These are phyloP conservation scores for Hirtodrosophila trivittata DNA, from an alignment of 2,888 invertebrate species.

Conservation along the genomic window DNA sequence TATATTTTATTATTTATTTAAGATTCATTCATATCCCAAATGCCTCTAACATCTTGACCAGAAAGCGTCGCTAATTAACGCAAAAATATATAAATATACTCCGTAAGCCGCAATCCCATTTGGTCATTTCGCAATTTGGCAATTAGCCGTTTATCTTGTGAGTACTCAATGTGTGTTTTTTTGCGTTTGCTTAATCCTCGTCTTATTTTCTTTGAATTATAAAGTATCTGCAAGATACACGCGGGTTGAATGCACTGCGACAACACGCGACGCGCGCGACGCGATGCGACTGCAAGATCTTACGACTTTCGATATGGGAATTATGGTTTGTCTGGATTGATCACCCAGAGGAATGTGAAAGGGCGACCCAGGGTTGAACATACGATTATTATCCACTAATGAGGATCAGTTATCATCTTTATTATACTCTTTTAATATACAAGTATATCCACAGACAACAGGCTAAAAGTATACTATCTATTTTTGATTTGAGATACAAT, in stretches of 20 bases:
- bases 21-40: conserved; percentile 25
- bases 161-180: background rate
- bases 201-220: conserved; percentile 13
- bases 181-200: conserved; percentile 25
- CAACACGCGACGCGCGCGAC: conserved; percentile 3
- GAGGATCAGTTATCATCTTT: background rate
- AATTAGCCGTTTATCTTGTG: conserved; percentile 26
- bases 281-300: conserved; percentile 6
- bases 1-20: conserved; percentile 12
- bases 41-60: conserved; percentile 29
- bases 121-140: conserved; percentile 21
- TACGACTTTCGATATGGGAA: conserved; percentile 9
- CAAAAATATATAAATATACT: conserved; percentile 11
- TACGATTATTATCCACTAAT: background rate
- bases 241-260: conserved; percentile 35
- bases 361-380: background rate
- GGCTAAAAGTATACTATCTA: too few relatives aligned
- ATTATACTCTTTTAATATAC: background rate
- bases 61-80: conserved; percentile 55
- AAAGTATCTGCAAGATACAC: conserved; percentile 3
- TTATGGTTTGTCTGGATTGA: background rate
- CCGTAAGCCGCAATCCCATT: conserved; percentile 16
- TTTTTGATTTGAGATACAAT: too few relatives aligned
- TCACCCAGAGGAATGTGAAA: conserved; percentile 16
- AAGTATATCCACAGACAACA: background rate